These are phyloP conservation scores for Pagrus major DNA, from an alignment of 2,113 vertebrate species.

Conservation along the genomic window DNA sequence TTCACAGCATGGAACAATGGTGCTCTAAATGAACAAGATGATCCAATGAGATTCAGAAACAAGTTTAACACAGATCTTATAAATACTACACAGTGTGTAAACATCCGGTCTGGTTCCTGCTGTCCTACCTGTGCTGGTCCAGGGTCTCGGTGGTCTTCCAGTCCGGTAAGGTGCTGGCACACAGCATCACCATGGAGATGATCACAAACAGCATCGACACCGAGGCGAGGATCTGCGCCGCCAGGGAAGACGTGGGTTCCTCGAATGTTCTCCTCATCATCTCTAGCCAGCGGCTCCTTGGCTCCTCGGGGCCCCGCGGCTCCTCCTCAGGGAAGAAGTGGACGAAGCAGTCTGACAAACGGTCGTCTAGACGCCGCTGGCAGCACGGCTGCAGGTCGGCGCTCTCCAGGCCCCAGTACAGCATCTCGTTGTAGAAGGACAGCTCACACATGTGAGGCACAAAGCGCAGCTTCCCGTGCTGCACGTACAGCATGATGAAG, in stretches of 20 bases:
- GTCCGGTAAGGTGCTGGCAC: conserved; percentile 95
- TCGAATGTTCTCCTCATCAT: conserved; percentile 93
- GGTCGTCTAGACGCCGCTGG: conserved; percentile 93
- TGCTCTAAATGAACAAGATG: neutral
- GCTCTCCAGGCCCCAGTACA: conserved; percentile 96
- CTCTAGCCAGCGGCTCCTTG: conserved; percentile 86
- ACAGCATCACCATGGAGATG: conserved; percentile 97
- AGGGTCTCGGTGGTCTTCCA: conserved; percentile 92
- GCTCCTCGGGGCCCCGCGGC: conserved; percentile 11
- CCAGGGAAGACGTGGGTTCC: conserved; percentile 94
- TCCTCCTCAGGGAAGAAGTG: conserved; percentile 88
- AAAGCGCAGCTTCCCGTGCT: conserved; percentile 94
- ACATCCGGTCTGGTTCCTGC: neutral
- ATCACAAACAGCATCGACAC: conserved; percentile 95
- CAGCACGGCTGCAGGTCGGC: conserved; percentile 94
- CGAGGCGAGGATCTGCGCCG: conserved; percentile 92
- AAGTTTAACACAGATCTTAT: neutral
- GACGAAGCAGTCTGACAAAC: conserved; percentile 92
- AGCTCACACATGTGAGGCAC: conserved; percentile 97
- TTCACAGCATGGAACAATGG: neutral
- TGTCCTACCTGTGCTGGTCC: conserved; percentile 92
- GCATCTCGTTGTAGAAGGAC: conserved; percentile 97
- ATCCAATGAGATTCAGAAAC: neutral
- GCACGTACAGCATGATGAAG: conserved; percentile 94
- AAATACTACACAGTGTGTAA: neutral